Evolutionary conservation across 2,888 invertebrate species (phyloP).

Genomic region (Encarsia formosa): DNA sequence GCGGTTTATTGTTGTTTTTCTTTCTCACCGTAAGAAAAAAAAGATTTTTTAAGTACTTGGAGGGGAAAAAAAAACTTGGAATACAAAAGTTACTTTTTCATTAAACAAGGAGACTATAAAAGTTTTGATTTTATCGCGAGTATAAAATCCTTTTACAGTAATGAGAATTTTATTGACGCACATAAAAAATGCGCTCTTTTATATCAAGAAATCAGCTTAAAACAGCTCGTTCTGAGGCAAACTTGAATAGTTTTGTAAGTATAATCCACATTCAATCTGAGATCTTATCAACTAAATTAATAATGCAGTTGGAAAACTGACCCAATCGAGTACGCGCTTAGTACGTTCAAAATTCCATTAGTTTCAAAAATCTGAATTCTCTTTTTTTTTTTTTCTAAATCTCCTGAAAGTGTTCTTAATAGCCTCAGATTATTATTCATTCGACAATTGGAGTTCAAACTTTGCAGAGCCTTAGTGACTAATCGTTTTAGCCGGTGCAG

Average conservation of each 20-base stretch:
- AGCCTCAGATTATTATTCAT: no score
- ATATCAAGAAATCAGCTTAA: neutral
- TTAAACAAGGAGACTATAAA: neutral
- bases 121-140: conserved; percentile 6
- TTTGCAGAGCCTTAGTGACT: no score
- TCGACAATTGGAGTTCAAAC: no score
- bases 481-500: no score
- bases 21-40: neutral
- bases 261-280: conserved; percentile 12
- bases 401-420: no score
- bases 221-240: neutral
- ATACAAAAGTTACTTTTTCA: neutral
- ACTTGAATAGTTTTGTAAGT: conserved; percentile 8
- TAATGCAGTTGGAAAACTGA: neutral
- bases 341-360: no score
- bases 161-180: conserved; percentile 14
- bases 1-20: neutral
- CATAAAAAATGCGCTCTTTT: conserved; percentile 12
- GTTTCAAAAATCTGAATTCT: no score
- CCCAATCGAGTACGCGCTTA: no score
- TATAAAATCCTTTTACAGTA: conserved; percentile 4
- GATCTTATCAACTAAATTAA: conserved; percentile 9
- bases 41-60: neutral
- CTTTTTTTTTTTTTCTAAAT: no score
- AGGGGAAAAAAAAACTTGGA: neutral